phyloP scores from a whole-genome alignment of 2,888 invertebrate genomes.

The Mystacides longicornis region DNA sequence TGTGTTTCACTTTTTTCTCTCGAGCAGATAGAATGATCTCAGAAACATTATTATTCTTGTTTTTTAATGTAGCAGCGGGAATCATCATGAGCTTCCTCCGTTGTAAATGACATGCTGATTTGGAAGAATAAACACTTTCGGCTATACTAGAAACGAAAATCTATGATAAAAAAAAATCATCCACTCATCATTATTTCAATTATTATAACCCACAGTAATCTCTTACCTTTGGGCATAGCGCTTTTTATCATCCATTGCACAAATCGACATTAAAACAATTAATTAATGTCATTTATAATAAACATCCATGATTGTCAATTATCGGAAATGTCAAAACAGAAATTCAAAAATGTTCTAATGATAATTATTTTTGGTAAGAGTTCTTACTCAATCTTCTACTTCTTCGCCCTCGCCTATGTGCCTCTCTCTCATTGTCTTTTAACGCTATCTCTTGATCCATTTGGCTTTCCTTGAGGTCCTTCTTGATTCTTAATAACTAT shows the following conservation, averaged over 20 bases:
- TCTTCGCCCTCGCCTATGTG: too few relatives aligned
- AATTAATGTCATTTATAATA: background rate
- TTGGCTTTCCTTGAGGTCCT: too few relatives aligned
- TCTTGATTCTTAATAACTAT: too few relatives aligned
- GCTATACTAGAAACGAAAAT: background rate
- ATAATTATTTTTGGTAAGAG: too few relatives aligned
- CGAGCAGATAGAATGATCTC: slow-evolving; percentile 71
- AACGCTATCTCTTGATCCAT: too few relatives aligned
- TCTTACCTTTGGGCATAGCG: background rate
- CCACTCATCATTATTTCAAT: too few relatives aligned
- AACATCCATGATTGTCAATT: background rate
- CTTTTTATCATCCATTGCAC: background rate
- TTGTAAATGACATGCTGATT: slow-evolving; percentile 33
- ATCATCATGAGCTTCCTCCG: slow-evolving; percentile 34
- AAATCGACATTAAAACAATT: background rate
- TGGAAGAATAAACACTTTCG: slow-evolving; percentile 29
- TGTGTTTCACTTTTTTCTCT: slow-evolving; percentile 63
- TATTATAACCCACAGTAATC: too few relatives aligned
- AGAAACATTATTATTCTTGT: slow-evolving; percentile 38
- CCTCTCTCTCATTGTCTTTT: too few relatives aligned
- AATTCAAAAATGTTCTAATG: too few relatives aligned
- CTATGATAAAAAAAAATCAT: too few relatives aligned
- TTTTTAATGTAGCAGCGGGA: slow-evolving; percentile 24
- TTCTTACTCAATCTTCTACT: too few relatives aligned
- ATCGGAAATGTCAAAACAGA: background rate